Evolutionary conservation across 2,113 vertebrate genomes (phyloP).

Genomic region (Dromiciops gliroides): DNA sequence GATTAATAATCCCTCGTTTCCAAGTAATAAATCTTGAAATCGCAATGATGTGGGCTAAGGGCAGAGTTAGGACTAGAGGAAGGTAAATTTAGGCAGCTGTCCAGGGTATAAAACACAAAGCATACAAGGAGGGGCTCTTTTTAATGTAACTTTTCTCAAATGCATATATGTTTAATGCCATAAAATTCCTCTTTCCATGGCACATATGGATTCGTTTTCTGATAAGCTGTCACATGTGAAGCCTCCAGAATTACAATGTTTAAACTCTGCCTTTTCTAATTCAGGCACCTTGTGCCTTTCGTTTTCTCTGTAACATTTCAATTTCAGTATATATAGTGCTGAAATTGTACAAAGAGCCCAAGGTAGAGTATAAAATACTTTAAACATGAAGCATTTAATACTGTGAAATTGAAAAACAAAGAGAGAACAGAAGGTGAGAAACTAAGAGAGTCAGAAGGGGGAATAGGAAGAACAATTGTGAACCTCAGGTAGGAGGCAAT

Average conservation of each 20-base stretch:
- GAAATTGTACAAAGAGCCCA: neutral
- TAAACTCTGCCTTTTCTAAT: neutral
- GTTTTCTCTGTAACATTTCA: neutral
- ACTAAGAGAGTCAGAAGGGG: neutral
- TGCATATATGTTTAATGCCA: neutral
- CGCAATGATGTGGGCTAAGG: neutral
- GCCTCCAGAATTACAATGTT: neutral
- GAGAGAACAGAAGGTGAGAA: neutral
- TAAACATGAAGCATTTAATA: neutral
- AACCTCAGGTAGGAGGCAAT: neutral
- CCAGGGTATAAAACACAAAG: neutral
- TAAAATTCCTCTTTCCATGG: neutral
- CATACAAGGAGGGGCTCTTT: neutral
- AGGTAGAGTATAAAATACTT: neutral
- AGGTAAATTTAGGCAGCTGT: neutral
- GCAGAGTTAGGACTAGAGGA: neutral
- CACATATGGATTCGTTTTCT: neutral
- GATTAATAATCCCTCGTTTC: neutral
- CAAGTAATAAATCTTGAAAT: neutral
- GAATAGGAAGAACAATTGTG: neutral
- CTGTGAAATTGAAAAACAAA: neutral
- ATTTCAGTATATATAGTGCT: neutral
- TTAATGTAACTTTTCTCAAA: neutral
- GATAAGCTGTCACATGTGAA: neutral
- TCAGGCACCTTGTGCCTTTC: neutral